Conservation (phyloP, 2,113 vertebrate species). For the Misgurnus mizolepis region DNA sequence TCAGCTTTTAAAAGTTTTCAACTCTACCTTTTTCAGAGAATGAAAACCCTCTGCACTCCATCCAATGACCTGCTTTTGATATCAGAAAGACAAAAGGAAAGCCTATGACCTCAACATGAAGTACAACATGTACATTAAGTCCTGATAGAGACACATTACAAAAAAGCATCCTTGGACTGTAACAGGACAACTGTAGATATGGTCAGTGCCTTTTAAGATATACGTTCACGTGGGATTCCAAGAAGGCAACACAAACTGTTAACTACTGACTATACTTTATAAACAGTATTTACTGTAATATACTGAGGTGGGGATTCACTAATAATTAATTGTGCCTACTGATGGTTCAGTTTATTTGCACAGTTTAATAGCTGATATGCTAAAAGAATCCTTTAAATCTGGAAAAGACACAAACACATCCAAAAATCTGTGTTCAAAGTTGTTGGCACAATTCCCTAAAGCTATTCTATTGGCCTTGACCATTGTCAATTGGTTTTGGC, state of each 20-base stretch:
- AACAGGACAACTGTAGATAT: slow-evolving; percentile 12
- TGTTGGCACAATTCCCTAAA: no score
- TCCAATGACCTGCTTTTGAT: slow-evolving; percentile 62
- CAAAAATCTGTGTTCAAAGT: no score
- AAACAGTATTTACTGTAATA: neutral
- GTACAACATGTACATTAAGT: neutral
- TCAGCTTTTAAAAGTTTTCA: neutral
- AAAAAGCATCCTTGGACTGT: slow-evolving; percentile 12
- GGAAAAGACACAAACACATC: no score
- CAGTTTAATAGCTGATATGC: no score
- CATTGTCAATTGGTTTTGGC: no score
- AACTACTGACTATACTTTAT: neutral
- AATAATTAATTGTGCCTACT: no score
- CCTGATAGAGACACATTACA: slow-evolving; percentile 11
- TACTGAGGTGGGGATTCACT: neutral
- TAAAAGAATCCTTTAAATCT: no score
- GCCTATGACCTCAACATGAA: slow-evolving; percentile 6
- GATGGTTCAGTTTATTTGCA: no score
- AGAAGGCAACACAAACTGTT: slow-evolving; percentile 10
- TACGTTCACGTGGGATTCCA: neutral
- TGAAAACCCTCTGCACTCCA: slow-evolving; percentile 69
- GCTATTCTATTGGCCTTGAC: no score
- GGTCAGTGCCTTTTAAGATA: neutral
- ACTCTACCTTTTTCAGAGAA: slow-evolving; percentile 59
- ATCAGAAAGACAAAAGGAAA: slow-evolving; percentile 56